Evolutionary conservation across 2,797 vertebrate species (phyloP), one percentile per base, ranked within the genome.

Genomic region (Leucoraja ocellata): DNA sequence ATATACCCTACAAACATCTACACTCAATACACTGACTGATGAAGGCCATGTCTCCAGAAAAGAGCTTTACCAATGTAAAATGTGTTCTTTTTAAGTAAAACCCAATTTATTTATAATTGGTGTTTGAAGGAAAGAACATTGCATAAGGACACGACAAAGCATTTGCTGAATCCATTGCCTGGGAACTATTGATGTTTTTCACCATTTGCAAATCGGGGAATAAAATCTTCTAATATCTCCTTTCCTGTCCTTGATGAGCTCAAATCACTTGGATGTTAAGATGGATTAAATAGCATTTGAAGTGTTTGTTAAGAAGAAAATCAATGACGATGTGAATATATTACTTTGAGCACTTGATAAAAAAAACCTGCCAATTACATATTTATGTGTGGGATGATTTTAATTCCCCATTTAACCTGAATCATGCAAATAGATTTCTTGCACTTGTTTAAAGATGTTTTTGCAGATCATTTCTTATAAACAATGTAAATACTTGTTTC

Each of bases 361-460:
- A 92, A 91, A 68, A 68, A 54, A 46, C 21, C 90, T 54, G 90
- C 46, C 90, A 76, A 92, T 74, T 92, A 28, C 73, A 92, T 92
- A 92, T 92, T 92, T 28, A 54, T 91, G 90, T 92, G 90, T 92
- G 90, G 65, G 65, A 71, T 73, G 88, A 54, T 92, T 92, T 92
- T 92, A 92, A 76, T 39, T 36, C 71, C 90, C 73, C 90, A 21
- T 36, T 92, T 76, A 92, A 92, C 90, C n/a, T 76, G 90, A 92
- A 46, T 92, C 71, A 58, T 76, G 65, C 71, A 92, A 73, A 92
- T 92, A 58, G 71, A 92, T 76, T 76, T 58, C 73, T 46, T 92
- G 10, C 90, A 73, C 3, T 92, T 92, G 39, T 58, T 25, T 88
- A 68, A 88, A 63, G 16, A 88, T 88, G 36, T 68, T 68, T 36